Evolutionary conservation across 2,113 vertebrate genomes (phyloP).

Genomic region (Megalops atlanticus): DNA sequence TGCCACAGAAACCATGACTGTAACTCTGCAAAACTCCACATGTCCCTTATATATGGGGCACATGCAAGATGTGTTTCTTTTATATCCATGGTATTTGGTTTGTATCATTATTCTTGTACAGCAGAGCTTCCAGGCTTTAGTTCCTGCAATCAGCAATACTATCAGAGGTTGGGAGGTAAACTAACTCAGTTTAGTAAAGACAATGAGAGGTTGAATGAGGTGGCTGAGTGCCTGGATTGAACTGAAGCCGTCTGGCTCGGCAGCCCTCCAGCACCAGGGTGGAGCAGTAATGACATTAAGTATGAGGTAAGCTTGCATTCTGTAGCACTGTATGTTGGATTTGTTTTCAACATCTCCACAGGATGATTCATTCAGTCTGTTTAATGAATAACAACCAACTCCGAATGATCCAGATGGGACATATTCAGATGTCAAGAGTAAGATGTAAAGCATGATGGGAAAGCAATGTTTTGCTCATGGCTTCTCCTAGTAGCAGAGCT

Average conservation of each 20-base stretch:
- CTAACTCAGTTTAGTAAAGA: neutral
- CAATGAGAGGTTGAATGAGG: neutral
- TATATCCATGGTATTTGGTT: neutral
- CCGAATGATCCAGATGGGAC: neutral
- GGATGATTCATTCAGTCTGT: neutral
- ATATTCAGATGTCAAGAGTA: too few species aligned
- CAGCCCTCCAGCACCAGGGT: neutral
- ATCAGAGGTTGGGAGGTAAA: neutral
- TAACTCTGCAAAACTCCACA: slow-evolving; percentile 13
- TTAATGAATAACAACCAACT: neutral
- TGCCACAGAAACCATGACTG: slow-evolving; percentile 56
- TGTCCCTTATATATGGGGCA: neutral
- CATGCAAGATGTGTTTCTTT: neutral
- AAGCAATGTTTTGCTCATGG: neutral
- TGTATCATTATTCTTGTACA: neutral
- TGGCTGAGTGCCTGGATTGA: neutral
- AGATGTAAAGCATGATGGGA: neutral
- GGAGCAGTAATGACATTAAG: neutral
- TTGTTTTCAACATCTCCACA: neutral
- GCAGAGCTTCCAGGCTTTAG: too few species aligned
- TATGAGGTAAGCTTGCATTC: neutral
- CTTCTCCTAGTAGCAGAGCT: neutral
- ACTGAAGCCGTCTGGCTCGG: neutral
- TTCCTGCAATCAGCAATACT: neutral
- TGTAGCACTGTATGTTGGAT: neutral